Evolutionary conservation across 2,888 invertebrate species (phyloP).

Genomic region (Papilio demoleus): DNA sequence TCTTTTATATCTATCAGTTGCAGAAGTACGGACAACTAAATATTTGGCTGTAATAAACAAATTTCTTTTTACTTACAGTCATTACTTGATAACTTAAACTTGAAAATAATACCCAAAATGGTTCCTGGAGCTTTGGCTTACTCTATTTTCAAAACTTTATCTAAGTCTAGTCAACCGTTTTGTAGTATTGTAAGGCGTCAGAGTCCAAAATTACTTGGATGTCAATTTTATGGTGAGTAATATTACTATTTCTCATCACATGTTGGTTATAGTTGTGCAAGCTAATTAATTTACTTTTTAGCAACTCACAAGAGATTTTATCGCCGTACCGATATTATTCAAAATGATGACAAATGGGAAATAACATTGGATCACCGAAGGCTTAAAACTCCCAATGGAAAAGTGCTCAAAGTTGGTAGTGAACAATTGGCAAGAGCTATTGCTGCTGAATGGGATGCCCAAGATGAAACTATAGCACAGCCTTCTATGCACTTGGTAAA

Average conservation of each 20-base stretch:
- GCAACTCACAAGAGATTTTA: slow-evolving; percentile 88
- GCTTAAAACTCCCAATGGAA: slow-evolving; percentile 94
- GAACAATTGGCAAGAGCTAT: slow-evolving; percentile 96
- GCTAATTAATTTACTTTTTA: slow-evolving; percentile 55
- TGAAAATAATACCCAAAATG: slow-evolving; percentile 17
- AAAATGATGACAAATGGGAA: slow-evolving; percentile 89
- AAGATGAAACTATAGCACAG: slow-evolving; percentile 89
- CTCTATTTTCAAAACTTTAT: slow-evolving; percentile 49
- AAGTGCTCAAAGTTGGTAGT: slow-evolving; percentile 88
- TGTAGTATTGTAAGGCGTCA: slow-evolving; percentile 49
- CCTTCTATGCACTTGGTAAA: slow-evolving; percentile 95
- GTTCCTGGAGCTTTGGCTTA: slow-evolving; percentile 32
- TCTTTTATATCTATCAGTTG: no score
- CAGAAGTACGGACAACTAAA: not conserved
- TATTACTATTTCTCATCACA: no score
- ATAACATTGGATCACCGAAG: slow-evolving; percentile 94
- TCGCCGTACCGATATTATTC: slow-evolving; percentile 87
- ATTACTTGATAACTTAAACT: not conserved
- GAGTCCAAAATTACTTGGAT: slow-evolving; percentile 51
- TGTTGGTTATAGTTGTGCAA: no score
- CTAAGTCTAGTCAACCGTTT: slow-evolving; percentile 47
- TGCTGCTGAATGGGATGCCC: slow-evolving; percentile 97
- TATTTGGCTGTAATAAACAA: not conserved
- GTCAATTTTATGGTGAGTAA: slow-evolving; percentile 62
- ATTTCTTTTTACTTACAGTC: not conserved